Evolutionary conservation across 2,888 invertebrate genomes (phyloP), one percentile per base, ranked within the genome.

Genomic region (Artemia sinica): DNA sequence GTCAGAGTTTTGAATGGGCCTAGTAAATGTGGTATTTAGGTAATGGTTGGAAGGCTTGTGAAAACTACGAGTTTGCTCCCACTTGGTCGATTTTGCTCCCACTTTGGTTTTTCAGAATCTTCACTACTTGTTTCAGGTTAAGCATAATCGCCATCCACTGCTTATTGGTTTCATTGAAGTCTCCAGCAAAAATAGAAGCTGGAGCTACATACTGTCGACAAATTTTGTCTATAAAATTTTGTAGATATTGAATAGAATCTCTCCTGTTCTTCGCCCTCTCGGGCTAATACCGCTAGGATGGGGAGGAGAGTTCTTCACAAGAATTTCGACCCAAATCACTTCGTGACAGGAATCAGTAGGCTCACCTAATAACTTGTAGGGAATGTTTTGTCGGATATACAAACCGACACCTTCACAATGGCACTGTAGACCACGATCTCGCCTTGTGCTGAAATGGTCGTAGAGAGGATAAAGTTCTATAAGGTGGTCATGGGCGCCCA

Each of bases 201-300:
- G 8, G 58, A 58, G 58, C 58, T 58, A 18, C 10, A 8, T 58
- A 58, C 58, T 58, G 10, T 58, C 0, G 58, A 58, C 58, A 18
- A 18, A 58, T 9, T 8, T 58, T 58, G 9, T 58, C 10, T 58
- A 9, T 58, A 58, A 58, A 58, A 14, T 7, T 10, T 8, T 9
- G 58, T n/a, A 58, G 10, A 58, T 58, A 58, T 58, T 58, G 58
- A 58, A 58, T 58, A 8, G 14, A 58, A 18, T 58, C 58, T 14
- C 58, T 58, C 18, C 58, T 58, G 8, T 58, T 58, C 58, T 58
- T 58, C 9, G 58, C 58, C n/a, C 10, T 58, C 8, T 58, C 58
- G 58, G 58, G 58, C 6, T 58, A 58, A 18, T 58, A 58, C 58
- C 58, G 58, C 58, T 13, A 58, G n/a, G 58, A 58, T 58, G 58